These are phyloP conservation scores for Drosophila gaucha DNA, from an alignment of 2,888 invertebrate genomes.

Conservation along the genomic window DNA sequence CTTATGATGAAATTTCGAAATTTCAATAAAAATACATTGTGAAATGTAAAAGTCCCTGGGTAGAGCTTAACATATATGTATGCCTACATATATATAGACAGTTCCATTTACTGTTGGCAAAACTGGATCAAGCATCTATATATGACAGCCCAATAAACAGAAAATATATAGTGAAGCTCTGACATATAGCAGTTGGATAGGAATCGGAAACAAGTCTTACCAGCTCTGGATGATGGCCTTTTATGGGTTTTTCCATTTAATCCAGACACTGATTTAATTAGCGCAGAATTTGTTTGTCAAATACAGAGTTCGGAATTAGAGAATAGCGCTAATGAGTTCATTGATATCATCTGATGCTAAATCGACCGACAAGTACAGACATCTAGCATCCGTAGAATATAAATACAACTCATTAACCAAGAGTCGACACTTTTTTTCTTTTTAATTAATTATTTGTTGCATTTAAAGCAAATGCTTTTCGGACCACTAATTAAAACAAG, in stretches of 20 bases:
- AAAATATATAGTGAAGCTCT: conserved; percentile 12
- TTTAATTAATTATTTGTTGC: conserved; percentile 9
- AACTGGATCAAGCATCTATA: too few species aligned
- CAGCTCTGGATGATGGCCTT: conserved; percentile 49
- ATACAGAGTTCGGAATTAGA: conserved; percentile 6
- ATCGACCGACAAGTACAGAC: neutral
- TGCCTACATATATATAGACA: neutral
- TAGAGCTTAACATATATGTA: neutral
- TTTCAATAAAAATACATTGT: conserved; percentile 22
- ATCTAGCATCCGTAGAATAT: neutral
- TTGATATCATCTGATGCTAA: conserved; percentile 20
- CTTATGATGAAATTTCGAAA: conserved; percentile 14
- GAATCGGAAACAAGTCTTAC: conserved; percentile 48
- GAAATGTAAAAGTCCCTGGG: conserved; percentile 25
- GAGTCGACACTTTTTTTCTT: conserved; percentile 3
- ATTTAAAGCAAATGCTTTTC: conserved; percentile 17
- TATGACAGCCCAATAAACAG: conserved; percentile 29
- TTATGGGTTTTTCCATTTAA: conserved; percentile 48
- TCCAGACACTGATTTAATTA: conserved; percentile 63
- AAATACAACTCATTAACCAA: too few species aligned
- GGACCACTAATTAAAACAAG: conserved; percentile 27
- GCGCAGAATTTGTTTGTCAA: conserved; percentile 51
- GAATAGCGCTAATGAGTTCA: conserved; percentile 60
- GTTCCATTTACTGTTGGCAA: conserved; percentile 14
- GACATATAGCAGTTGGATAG: conserved; percentile 8